These are phyloP conservation scores for Panopea generosa DNA, from an alignment of 2,888 invertebrate genomes.

Conservation along the genomic window DNA sequence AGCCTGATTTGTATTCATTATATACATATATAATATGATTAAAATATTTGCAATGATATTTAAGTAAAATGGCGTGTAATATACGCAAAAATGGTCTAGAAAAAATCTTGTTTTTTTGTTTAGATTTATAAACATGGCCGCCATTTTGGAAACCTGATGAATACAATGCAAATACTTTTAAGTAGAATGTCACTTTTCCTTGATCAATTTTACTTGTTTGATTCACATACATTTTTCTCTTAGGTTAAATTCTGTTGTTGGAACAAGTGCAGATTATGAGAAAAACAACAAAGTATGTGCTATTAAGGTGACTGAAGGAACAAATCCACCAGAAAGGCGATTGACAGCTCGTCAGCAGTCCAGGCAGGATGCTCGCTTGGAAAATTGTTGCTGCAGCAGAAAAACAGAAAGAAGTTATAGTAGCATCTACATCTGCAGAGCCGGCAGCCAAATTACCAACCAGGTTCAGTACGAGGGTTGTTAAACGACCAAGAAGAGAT, in stretches of 20 bases:
- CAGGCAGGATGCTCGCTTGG: slow-evolving; percentile 48
- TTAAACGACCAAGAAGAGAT: slow-evolving; percentile 71
- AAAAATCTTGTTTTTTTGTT: background rate
- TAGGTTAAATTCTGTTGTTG: slow-evolving; percentile 13
- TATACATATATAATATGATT: background rate
- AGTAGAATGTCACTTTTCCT: too few relatives aligned
- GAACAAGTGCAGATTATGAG: slow-evolving; percentile 8
- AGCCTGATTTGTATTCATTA: too few relatives aligned
- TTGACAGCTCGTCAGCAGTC: slow-evolving; percentile 56
- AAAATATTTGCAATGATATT: background rate
- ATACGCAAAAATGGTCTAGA: too few relatives aligned
- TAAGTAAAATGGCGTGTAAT: too few relatives aligned
- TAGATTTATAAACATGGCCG: slow-evolving; percentile 12
- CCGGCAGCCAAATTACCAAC: slow-evolving; percentile 55
- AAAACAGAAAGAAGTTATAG: slow-evolving; percentile 2
- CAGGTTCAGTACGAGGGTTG: slow-evolving; percentile 70
- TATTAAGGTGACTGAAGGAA: slow-evolving; percentile 26
- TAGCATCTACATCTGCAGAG: slow-evolving; percentile 13
- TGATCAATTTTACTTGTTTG: too few relatives aligned
- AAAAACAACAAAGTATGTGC: slow-evolving; percentile 14
- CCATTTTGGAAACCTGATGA: slow-evolving; percentile 37
- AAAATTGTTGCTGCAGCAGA: background rate
- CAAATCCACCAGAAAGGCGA: slow-evolving; percentile 31
- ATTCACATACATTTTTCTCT: background rate
- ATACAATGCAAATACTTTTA: too few relatives aligned